Evolutionary conservation across 2,888 invertebrate genomes (phyloP).

Genomic region (Eristalinus sepulchralis): DNA sequence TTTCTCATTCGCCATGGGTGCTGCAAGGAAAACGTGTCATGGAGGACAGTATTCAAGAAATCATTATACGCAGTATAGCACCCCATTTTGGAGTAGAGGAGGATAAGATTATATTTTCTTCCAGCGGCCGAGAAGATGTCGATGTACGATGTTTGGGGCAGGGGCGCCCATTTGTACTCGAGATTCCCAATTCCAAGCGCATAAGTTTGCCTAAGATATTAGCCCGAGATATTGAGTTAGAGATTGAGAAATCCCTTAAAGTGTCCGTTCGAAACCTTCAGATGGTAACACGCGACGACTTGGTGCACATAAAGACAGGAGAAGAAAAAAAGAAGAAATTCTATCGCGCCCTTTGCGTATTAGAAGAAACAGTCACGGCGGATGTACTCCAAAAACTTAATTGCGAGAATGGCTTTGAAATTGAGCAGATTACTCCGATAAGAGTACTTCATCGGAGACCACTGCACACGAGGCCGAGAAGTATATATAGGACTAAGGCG

Average conservation of each 20-base stretch:
- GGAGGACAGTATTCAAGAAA: slow-evolving; percentile 95
- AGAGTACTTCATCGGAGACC: slow-evolving; percentile 94
- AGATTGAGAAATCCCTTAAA: slow-evolving; percentile 82
- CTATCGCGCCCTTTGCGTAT: slow-evolving; percentile 90
- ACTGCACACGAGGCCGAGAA: slow-evolving; percentile 85
- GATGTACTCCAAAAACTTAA: slow-evolving; percentile 82
- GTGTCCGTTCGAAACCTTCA: slow-evolving; percentile 85
- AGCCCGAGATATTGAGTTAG: slow-evolving; percentile 83
- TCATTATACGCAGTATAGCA: slow-evolving; percentile 87
- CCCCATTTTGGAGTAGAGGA: slow-evolving; percentile 81
- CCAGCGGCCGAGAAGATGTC: slow-evolving; percentile 98
- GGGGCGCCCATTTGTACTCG: slow-evolving; percentile 96
- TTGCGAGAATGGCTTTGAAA: slow-evolving; percentile 81
- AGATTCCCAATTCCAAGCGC: slow-evolving; percentile 87
- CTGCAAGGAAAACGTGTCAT: slow-evolving; percentile 89
- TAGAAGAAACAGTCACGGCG: slow-evolving; percentile 80
- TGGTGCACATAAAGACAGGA: slow-evolving; percentile 89
- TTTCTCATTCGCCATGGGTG: slow-evolving; percentile 98
- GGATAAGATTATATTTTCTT: slow-evolving; percentile 87
- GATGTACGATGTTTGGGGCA: slow-evolving; percentile 96
- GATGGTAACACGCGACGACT: slow-evolving; percentile 85
- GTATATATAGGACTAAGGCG: slow-evolving; percentile 86
- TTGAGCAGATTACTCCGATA: slow-evolving; percentile 93
- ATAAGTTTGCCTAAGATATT: slow-evolving; percentile 82
- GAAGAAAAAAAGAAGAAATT: slow-evolving; percentile 94